Conservation (phyloP, 2,888 invertebrate genomes). For the Paralinhomoeus sp. region DNA sequence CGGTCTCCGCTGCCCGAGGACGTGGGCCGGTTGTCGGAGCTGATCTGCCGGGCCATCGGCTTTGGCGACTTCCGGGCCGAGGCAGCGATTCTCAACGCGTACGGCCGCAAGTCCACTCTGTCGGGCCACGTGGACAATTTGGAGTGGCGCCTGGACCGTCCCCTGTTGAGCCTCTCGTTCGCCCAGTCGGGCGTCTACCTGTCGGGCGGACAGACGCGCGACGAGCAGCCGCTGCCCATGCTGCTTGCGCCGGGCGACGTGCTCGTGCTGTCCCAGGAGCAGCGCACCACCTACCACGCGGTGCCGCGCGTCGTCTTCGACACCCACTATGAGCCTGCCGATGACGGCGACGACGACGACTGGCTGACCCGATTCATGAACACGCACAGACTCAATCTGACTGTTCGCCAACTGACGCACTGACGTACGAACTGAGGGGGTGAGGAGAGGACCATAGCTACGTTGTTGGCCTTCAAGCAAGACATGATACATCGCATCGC, state of each 20-base stretch:
- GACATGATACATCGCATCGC: no score
- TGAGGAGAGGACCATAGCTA: no score
- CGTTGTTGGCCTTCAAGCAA: no score
- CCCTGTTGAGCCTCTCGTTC: conserved; percentile 73
- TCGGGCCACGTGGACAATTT: conserved; percentile 87
- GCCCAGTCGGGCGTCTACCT: conserved; percentile 83
- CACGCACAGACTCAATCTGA: no score
- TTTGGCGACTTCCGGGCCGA: conserved; percentile 44
- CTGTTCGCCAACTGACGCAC: no score
- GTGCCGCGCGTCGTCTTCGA: no score
- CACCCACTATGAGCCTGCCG: no score
- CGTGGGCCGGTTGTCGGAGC: conserved; percentile 40
- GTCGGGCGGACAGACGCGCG: conserved; percentile 44
- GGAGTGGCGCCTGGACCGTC: conserved; percentile 49
- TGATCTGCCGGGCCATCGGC: conserved; percentile 32
- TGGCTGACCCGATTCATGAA: no score
- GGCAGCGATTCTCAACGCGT: conserved; percentile 88
- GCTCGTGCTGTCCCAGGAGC: conserved; percentile 60
- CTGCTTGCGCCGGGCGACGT: conserved; percentile 69
- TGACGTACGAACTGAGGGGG: no score
- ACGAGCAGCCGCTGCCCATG: conserved; percentile 31
- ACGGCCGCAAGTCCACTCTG: conserved; percentile 69
- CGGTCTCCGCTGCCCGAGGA: conserved; percentile 49
- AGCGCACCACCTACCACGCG: conserved; percentile 70
- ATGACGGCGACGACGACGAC: no score